phyloP scores from a whole-genome alignment of 2,888 invertebrate genomes.

The Odontomyia ornata region DNA sequence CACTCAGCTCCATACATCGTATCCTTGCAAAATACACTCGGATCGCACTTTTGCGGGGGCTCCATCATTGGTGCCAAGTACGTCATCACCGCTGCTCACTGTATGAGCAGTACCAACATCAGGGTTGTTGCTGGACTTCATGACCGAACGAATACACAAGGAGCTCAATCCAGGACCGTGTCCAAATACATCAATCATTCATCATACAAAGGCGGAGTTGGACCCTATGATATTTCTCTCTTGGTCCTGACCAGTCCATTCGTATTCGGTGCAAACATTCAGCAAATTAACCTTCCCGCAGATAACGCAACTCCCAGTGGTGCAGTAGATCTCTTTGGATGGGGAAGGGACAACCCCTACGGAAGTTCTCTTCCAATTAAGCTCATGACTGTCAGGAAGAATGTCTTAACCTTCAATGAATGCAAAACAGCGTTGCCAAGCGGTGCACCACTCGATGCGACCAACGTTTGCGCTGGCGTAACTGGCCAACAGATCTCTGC shows the following conservation, averaged over 20 bases:
- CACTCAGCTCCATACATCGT: conserved; percentile 65
- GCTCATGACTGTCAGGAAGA: conserved; percentile 57
- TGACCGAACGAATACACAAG: not conserved
- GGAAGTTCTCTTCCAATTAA: conserved; percentile 53
- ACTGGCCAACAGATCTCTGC: conserved; percentile 62
- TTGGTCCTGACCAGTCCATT: conserved; percentile 59
- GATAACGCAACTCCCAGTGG: conserved; percentile 56
- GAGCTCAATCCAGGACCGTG: conserved; percentile 56
- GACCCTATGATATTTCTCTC: conserved; percentile 68
- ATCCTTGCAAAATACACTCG: conserved; percentile 58
- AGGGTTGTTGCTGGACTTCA: conserved; percentile 20
- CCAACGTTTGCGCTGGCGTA: conserved; percentile 65
- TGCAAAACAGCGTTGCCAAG: conserved; percentile 54
- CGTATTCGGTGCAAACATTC: conserved; percentile 57
- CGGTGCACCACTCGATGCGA: conserved; percentile 53
- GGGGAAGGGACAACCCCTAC: conserved; percentile 52
- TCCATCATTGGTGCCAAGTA: conserved; percentile 61
- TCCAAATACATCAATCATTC: conserved; percentile 59
- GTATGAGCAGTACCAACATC: conserved; percentile 51
- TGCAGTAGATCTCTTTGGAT: conserved; percentile 62
- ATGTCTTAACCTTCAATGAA: conserved; percentile 54
- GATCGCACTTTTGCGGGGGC: conserved; percentile 64
- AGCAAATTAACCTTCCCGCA: conserved; percentile 60
- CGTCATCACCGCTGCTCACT: conserved; percentile 64
- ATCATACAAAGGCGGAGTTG: conserved; percentile 59